A percentile compares a stretch with the other conserved stretches of the same genome.
Conservation (phyloP, 2,113 vertebrate species). For the Callithrix jacchus region DNA sequence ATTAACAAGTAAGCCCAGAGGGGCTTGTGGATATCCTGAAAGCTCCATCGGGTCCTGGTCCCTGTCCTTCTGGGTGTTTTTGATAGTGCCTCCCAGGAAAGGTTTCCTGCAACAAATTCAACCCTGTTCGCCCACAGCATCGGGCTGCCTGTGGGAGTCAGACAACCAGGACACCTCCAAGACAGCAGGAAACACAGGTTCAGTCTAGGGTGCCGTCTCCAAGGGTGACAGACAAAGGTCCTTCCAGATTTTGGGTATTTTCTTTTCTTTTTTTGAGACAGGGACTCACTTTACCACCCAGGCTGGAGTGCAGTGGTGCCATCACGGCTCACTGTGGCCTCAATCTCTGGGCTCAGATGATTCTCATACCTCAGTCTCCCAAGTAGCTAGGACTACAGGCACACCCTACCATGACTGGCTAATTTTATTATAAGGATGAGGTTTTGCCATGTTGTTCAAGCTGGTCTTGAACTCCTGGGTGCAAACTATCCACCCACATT, state of each 20-base stretch:
- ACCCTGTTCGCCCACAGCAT: not conserved
- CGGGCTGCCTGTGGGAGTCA: not conserved
- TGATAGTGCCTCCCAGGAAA: not conserved
- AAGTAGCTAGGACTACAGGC: not conserved
- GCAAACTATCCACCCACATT: not conserved
- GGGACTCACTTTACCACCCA: not conserved
- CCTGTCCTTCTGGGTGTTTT: not conserved
- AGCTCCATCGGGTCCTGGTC: not conserved
- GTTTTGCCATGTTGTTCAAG: not conserved
- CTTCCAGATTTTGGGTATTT: not conserved
- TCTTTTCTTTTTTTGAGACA: not conserved
- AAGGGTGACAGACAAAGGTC: not conserved
- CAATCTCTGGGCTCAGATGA: not conserved
- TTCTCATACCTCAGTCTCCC: not conserved
- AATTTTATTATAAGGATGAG: not conserved
- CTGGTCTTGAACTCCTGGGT: not conserved
- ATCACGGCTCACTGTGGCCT: not conserved
- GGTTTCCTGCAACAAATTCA: not conserved
- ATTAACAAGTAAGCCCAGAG: not conserved
- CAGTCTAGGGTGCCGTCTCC: not conserved
- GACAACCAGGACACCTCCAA: not conserved
- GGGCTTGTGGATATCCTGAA: not conserved
- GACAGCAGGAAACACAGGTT: not conserved
- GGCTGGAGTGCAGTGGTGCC: not conserved
- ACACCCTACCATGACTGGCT: not conserved